Evolutionary conservation across 2,113 vertebrate genomes (phyloP), one percentile per base, ranked within the genome.

Genomic region (Cynopterus brachyotis): DNA sequence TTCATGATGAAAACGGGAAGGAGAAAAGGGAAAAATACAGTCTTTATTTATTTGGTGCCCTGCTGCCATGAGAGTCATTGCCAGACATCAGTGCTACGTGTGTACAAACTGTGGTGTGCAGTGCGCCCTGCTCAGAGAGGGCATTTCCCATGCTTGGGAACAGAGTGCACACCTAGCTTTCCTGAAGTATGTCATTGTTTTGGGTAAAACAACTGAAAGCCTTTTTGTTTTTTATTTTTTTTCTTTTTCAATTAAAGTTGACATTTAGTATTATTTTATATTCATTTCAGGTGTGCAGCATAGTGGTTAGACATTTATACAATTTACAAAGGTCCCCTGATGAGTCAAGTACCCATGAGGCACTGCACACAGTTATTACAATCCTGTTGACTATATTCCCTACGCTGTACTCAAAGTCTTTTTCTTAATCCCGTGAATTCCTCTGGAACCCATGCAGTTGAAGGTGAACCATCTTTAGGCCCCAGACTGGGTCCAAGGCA

Each of bases 1-100:
- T 67, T 78, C 73, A 64, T 20, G 28, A n/a, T 35, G 20, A 60
- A 95, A 85, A 80, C 42, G 12, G 57, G 57, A 84, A 94, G 57
- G n/a, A 70, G 32, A 70, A 47, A 26, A 79, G 30, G 59, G 66
- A 92, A 55, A 13, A 60, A 32, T 70, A n/a, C 13, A 9, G 45
- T 47, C 17, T 35, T 78, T 28, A 42, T 75, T 60, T 42, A 40
- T 62, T 66, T 78, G 57, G 20, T 37, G 35, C 20, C 11, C 7
- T 11, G 10, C 6, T 82, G 26, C 35, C 13, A 13, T 17, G n/a
- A 70, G 55, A 47, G 0, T 7, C 32, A 75, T 93, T 9, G 40
- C 1, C 9, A 76, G 35, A 9, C 6, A 8, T 42, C 59, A 24
- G 6, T 2, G 19, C 1, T 45, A 42, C 28, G 3, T 79, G 50